These are phyloP conservation scores for Vespertilio murinus DNA, from an alignment of 2,797 vertebrate species.

Conservation along the genomic window DNA sequence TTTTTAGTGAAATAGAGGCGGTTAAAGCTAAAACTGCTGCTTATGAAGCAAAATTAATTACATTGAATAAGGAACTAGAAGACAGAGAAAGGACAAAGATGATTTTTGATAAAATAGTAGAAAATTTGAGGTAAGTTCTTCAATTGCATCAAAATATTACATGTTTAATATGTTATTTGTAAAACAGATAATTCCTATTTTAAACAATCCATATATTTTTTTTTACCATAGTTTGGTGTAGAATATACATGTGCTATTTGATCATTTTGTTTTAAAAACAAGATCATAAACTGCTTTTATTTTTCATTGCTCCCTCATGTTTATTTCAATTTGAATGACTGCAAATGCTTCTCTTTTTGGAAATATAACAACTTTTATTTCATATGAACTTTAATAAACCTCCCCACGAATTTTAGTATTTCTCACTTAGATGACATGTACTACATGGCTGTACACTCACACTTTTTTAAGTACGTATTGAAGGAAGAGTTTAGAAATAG, in stretches of 20 bases:
- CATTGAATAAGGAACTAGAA: background rate
- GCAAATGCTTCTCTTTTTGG: background rate
- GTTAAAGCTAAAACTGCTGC: background rate
- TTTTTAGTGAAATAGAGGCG: slow-evolving; percentile 27
- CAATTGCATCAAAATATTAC: background rate
- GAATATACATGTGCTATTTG: background rate
- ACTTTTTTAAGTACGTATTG: background rate
- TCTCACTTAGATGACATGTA: background rate
- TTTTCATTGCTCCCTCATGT: background rate
- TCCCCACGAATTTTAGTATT: background rate
- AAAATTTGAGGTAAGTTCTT: slow-evolving; percentile 61
- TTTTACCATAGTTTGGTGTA: background rate
- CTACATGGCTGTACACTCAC: background rate
- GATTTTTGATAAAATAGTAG: background rate
- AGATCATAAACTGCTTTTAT: background rate
- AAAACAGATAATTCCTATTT: slow-evolving; percentile 5
- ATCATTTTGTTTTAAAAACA: background rate
- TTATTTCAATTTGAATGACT: slow-evolving; percentile 38
- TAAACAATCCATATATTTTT: background rate
- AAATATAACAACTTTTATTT: background rate
- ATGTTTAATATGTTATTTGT: background rate
- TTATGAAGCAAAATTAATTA: background rate
- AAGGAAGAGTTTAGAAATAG: background rate
- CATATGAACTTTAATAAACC: background rate
- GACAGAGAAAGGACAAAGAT: slow-evolving; percentile 33